Percentiles rank a stretch among this genome's conserved stretches.
Conservation (phyloP, 1,140 invertebrate species). For the Bombus waltoni region DNA sequence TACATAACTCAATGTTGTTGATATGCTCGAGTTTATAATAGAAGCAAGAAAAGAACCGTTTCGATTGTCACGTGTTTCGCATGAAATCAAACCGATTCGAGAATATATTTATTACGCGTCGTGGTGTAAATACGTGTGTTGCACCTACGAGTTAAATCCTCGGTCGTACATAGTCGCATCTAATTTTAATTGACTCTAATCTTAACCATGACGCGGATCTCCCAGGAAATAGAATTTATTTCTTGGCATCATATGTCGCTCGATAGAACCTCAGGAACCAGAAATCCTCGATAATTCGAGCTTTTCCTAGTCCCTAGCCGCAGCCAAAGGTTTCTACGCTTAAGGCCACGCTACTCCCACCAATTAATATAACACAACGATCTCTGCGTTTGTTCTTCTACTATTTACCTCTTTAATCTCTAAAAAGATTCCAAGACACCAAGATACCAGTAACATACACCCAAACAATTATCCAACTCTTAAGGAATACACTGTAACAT, state of each 20-base stretch:
- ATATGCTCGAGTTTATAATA: background rate
- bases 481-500: no score
- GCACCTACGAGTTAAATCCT: slow-evolving; percentile 1
- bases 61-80: slow-evolving; percentile 7
- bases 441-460: no score
- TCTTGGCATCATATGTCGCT: slow-evolving; percentile 31
- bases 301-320: background rate
- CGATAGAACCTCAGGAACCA: background rate
- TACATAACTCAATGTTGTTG: background rate
- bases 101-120: background rate
- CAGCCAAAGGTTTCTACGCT: background rate
- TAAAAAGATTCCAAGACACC: no score
- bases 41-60: background rate
- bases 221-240: slow-evolving; percentile 36
- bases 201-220: slow-evolving; percentile 36
- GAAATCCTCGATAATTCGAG: background rate
- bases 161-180: slow-evolving; percentile 31
- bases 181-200: slow-evolving; percentile 54
- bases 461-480: no score
- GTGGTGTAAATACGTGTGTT: background rate
- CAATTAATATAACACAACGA: no score
- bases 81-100: background rate
- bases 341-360: background rate
- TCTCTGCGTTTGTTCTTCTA: no score
- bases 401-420: no score